Base-by-base conservation (phyloP, 2,797 vertebrate species). In the Gobio occitaniae region DNA sequence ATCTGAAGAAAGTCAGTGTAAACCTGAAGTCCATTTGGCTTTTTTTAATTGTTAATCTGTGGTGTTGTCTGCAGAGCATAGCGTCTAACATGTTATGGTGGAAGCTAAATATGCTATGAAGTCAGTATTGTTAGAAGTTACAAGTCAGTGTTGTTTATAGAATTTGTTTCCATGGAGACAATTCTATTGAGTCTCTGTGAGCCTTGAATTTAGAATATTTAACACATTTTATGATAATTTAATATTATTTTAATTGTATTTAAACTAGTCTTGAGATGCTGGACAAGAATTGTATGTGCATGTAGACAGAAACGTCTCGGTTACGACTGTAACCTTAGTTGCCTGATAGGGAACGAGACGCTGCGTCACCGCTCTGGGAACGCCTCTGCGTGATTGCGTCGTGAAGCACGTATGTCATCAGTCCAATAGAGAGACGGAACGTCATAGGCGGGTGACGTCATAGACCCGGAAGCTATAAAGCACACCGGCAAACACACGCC, bases 41-140 rank as follows among this genome's bases (percentile, higher is more conserved):
- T 74, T 70, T 74, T 70, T 78, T 50, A 5, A 15, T 77, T 63
- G 56, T 78, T 59, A 68, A 38, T 52, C 21, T 59, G 66, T 48
- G 41, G 47, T 52, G 71, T 56, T 54, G 48, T 52, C 65, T 86
- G 79, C 80, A 84, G 38, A 71, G 52, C 61, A 75, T 44, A 79
- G 65, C 38, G n/a, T 52, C 61, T 48, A 61, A 65, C 25, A 6
- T 66, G 59, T 76, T 83, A 74, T 9, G 13, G 13, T 61, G 68
- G 61, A 74, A 25, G 8, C 32, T 41, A 63, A 74, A 69, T 21
- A 56, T 25, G 8, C 44, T 66, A 32, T 29, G 71, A 84, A 47
- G 41, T 54, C 61, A 47, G 29, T 65, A 36, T 66, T 86, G 15
- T 66, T 75, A 25, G 2, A 83, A 41, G 61, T 54, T 77, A 78